These are phyloP conservation scores for Gorsachius magnificus DNA, from an alignment of 2,797 vertebrate genomes.

Conservation along the genomic window DNA sequence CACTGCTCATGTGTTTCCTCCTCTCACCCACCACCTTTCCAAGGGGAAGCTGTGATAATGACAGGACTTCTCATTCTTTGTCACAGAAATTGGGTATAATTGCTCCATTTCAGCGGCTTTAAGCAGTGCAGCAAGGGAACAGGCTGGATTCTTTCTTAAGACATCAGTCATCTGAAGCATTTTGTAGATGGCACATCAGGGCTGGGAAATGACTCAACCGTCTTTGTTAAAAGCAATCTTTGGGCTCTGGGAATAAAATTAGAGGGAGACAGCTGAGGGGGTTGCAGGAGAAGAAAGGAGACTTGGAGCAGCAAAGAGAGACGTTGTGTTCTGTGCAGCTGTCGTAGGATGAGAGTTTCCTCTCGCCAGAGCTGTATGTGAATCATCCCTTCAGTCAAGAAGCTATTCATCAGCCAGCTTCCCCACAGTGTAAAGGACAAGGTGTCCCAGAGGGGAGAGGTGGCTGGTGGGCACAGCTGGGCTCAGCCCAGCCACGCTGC, in stretches of 20 bases:
- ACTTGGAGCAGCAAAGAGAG: background rate
- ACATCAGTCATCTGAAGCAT: constrained; percentile 26
- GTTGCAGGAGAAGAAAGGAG: background rate
- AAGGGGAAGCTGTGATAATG: constrained; percentile 47
- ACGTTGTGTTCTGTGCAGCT: background rate
- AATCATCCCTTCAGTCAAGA: background rate
- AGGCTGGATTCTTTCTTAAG: constrained; percentile 32
- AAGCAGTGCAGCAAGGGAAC: constrained; percentile 21
- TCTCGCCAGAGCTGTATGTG: background rate
- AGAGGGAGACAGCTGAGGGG: constrained; percentile 10
- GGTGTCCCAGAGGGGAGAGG: background rate
- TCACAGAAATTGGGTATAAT: constrained; percentile 50
- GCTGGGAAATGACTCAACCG: constrained; percentile 57
- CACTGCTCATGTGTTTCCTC: constrained; percentile 4
- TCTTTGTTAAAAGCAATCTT: constrained; percentile 37
- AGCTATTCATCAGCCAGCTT: background rate
- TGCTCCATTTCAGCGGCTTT: constrained; percentile 38
- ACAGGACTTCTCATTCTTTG: constrained; percentile 19
- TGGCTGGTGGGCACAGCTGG: background rate
- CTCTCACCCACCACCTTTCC: constrained; percentile 30
- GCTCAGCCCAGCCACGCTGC: background rate
- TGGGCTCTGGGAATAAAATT: background rate
- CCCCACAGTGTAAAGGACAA: background rate
- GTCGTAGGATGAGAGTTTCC: background rate
- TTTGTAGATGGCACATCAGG: constrained; percentile 34